Evolutionary conservation across 2,113 vertebrate genomes (phyloP).

Genomic region (Epinephelus cyanopodus): DNA sequence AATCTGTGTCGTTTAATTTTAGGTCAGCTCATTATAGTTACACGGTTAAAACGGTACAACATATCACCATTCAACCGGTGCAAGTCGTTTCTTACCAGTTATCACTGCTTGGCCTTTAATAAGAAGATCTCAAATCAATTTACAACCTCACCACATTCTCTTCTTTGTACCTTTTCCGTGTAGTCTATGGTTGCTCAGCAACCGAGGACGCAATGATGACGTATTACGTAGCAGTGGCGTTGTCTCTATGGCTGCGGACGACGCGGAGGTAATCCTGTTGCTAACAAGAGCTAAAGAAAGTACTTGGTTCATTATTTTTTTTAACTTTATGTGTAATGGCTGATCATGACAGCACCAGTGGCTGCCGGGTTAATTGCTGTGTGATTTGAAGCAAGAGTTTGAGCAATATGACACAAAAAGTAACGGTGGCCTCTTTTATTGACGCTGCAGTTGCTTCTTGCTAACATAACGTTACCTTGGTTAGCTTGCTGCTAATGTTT

Average conservation of each 20-base stretch:
- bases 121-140: background rate
- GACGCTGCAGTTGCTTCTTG: background rate
- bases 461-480: conserved; percentile 37
- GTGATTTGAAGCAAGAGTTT: background rate
- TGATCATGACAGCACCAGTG: rapidly evolving
- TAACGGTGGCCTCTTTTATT: background rate
- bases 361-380: rapidly evolving
- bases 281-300: conserved; percentile 10
- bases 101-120: background rate
- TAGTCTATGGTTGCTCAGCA: conserved; percentile 52
- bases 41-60: background rate
- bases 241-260: conserved; percentile 85
- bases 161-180: background rate
- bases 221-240: conserved; percentile 46
- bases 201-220: conserved; percentile 58
- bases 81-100: background rate
- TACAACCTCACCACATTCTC: conserved; percentile 20
- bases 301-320: background rate
- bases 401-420: background rate
- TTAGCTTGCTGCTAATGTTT: conserved; percentile 47
- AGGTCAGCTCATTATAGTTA: background rate
- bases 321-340: background rate
- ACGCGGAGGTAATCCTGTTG: conserved; percentile 74
- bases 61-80: background rate
- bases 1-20: background rate